phyloP scores from a whole-genome alignment of 2,797 vertebrate species.

The Alouatta caraya region DNA sequence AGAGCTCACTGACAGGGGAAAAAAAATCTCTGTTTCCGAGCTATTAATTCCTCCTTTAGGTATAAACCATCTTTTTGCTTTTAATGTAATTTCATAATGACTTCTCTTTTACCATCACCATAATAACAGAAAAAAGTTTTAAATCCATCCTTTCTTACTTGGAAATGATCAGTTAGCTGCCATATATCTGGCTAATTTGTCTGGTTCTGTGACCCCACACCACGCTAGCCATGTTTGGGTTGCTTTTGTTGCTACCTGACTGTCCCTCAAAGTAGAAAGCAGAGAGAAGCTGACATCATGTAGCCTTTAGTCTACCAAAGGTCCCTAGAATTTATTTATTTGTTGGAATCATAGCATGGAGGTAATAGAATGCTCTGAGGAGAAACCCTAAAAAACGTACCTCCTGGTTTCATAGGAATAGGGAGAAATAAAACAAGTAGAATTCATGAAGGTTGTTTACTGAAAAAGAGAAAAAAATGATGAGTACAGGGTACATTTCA shows the following conservation, averaged over 20 bases:
- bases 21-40: background rate
- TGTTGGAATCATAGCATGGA: background rate
- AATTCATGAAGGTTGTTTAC: background rate
- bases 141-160: background rate
- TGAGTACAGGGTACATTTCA: background rate
- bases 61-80: conserved; percentile 8
- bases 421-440: background rate
- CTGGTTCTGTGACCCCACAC: background rate
- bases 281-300: background rate
- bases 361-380: background rate
- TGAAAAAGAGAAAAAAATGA: conserved; percentile 14
- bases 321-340: background rate
- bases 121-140: background rate
- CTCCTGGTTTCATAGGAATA: background rate
- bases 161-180: background rate
- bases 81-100: background rate
- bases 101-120: background rate
- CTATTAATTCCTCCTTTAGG: background rate
- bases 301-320: background rate
- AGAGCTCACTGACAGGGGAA: background rate
- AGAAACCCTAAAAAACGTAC: background rate
- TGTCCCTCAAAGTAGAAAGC: background rate
- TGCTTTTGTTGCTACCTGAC: background rate
- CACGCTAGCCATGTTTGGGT: background rate
- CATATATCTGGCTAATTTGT: background rate